Base-by-base conservation (phyloP, 2,888 invertebrate genomes). In the Eristalinus sepulchralis region DNA sequence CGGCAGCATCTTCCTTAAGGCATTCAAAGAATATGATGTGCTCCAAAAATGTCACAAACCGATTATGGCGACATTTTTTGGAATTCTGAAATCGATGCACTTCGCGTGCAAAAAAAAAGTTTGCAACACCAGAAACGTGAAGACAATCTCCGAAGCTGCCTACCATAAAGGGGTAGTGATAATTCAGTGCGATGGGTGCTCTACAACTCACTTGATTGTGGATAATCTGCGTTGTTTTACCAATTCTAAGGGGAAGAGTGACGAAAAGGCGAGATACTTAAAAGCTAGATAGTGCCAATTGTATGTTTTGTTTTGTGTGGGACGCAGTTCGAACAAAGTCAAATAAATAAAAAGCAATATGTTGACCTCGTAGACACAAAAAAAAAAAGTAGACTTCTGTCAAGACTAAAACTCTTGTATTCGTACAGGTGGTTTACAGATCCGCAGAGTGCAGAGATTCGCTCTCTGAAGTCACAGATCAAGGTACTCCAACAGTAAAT, bases 151-250 rank as follows among this genome's bases (percentile, higher is more conserved):
- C n/a, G 91, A 92, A 83, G 91, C 90, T 55, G 91, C 91, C 11
- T 92, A 90, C 81, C 90, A 88, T 9, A 90, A 89, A 53, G 91
- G 91, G 2, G 91, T 92, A 8, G 91, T 92, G 0, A 92, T 92
- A 60, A 89, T 92, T 0, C 91, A 92, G 76, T 92, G 91, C 81
- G 91, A 92, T 88, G 91, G 91, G 22, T 92, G 91, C 89, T 90
- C 91, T 27, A 91, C 92, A 2, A 90, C 91, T 81, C 91, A 92
- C 86, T 88, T 92, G 64, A 92, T 92, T 68, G 90, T 90, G 72
- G 91, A 92, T 67, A 91, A 92, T 72, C 89, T 92, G 1, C 92
- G 91, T 5, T 89, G 92, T 86, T 92, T 92, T 77, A 88, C 90
- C 17, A 89, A 90, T 31, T 89, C 89, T 22, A 90, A 90, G 47